Conservation (phyloP, 2,113 vertebrate species). For the Neopipo cinnamomea region DNA sequence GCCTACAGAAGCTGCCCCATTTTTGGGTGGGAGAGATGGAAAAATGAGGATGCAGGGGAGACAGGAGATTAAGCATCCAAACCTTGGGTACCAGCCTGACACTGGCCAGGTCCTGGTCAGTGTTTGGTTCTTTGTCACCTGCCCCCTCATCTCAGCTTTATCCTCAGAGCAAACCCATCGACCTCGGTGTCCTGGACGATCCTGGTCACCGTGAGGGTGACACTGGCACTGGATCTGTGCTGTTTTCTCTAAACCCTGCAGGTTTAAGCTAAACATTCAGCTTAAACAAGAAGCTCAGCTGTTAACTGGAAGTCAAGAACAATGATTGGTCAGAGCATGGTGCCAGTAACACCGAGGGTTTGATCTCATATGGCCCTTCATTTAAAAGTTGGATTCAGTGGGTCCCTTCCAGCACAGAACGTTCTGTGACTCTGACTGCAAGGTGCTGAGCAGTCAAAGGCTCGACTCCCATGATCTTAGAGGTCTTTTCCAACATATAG, state of each 20-base stretch:
- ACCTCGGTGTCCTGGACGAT: not conserved
- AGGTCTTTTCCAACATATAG: not conserved
- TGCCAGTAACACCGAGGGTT: not conserved
- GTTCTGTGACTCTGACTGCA: not conserved
- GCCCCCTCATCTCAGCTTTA: not conserved
- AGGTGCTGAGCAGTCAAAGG: not conserved
- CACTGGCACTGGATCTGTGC: not conserved
- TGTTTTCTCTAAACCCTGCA: not conserved
- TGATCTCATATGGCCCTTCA: not conserved
- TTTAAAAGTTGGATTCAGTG: not conserved
- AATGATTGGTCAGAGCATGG: not conserved
- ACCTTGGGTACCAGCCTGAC: accelerated
- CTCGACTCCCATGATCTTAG: not conserved
- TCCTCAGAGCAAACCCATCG: not conserved
- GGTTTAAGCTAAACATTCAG: not conserved
- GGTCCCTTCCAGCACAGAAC: not conserved
- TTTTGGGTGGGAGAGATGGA: not conserved
- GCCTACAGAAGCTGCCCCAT: not conserved
- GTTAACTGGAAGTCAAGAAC: not conserved
- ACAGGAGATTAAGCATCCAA: not conserved
- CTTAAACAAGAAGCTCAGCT: not conserved
- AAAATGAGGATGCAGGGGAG: not conserved
- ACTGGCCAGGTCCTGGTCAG: accelerated
- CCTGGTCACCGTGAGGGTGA: accelerated
- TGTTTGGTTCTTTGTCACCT: not conserved